These are phyloP conservation scores for Xiphydria camelus DNA, from an alignment of 2,888 invertebrate genomes.

Conservation along the genomic window DNA sequence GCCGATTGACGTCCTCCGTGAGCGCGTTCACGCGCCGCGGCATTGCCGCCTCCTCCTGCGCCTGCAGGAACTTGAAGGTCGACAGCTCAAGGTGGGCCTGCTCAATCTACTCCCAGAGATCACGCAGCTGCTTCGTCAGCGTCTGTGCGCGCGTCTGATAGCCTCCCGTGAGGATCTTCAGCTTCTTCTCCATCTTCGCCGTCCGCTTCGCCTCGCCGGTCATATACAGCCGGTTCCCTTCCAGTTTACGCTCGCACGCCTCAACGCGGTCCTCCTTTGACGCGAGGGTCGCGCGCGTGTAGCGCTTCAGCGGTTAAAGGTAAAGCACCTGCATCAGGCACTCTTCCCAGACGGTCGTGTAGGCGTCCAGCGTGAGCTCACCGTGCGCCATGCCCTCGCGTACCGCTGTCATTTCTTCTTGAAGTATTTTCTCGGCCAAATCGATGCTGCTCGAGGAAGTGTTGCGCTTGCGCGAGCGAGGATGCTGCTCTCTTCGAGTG, in stretches of 20 bases:
- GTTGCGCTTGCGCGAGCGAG: slow-evolving; percentile 68
- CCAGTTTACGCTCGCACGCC: slow-evolving; percentile 87
- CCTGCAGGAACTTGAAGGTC: slow-evolving; percentile 87
- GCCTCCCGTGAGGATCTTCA: slow-evolving; percentile 92
- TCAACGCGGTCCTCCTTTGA: slow-evolving; percentile 96
- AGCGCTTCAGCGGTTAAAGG: slow-evolving; percentile 86
- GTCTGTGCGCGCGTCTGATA: slow-evolving; percentile 85
- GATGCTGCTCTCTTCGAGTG: slow-evolving; percentile 63
- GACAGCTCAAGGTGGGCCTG: slow-evolving; percentile 86
- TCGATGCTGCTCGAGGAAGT: slow-evolving; percentile 84
- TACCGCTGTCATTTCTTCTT: slow-evolving; percentile 86
- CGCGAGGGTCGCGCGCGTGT: slow-evolving; percentile 91
- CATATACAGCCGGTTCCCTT: slow-evolving; percentile 95
- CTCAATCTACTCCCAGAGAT: slow-evolving; percentile 87
- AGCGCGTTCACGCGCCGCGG: slow-evolving; percentile 87
- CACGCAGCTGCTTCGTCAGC: slow-evolving; percentile 84
- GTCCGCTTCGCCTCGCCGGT: slow-evolving; percentile 95
- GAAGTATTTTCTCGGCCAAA: slow-evolving; percentile 73
- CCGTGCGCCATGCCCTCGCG: slow-evolving; percentile 95
- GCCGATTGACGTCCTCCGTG: slow-evolving; percentile 89
- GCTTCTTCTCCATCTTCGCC: slow-evolving; percentile 96
- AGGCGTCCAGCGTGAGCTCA: slow-evolving; percentile 87
- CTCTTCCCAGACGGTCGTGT: slow-evolving; percentile 96
- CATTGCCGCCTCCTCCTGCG: slow-evolving; percentile 88
- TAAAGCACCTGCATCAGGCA: slow-evolving; percentile 86